A percentile compares a stretch with the other conserved stretches of the same genome.
phyloP scores from a whole-genome alignment of 2,797 vertebrate species.

The Rhyacichthys aspro region DNA sequence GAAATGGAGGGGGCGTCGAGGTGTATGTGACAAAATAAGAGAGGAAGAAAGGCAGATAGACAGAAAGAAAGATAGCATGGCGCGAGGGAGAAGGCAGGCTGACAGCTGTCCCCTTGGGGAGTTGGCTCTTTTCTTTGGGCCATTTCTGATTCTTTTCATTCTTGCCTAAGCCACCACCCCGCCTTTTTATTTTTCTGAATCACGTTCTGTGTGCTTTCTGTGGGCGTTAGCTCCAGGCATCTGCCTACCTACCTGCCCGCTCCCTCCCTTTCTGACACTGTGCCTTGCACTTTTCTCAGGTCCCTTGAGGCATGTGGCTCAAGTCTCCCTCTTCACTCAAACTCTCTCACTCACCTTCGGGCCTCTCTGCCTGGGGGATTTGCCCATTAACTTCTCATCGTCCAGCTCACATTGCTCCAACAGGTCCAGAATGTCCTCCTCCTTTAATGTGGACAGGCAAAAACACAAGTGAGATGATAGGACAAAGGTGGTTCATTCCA shows the following conservation, averaged over 20 bases:
- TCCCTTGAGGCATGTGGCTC: slow-evolving; percentile 56
- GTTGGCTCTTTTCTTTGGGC: slow-evolving; percentile 63
- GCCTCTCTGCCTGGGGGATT: slow-evolving; percentile 75
- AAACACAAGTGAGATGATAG: slow-evolving; percentile 22
- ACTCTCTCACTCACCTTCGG: slow-evolving; percentile 67
- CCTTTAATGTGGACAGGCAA: slow-evolving; percentile 78
- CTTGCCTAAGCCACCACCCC: slow-evolving; percentile 28
- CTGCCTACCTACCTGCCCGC: slow-evolving; percentile 50
- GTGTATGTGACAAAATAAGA: slow-evolving; percentile 60
- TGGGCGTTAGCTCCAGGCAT: slow-evolving; percentile 61
- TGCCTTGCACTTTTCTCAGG: slow-evolving; percentile 38
- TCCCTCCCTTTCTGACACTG: slow-evolving; percentile 45
- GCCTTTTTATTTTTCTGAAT: slow-evolving; percentile 61
- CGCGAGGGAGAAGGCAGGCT: slow-evolving; percentile 58
- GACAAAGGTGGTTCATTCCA: neutral
- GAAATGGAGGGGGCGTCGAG: slow-evolving; percentile 62
- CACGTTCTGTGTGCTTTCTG: slow-evolving; percentile 61
- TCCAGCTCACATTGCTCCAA: slow-evolving; percentile 97
- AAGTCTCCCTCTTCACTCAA: slow-evolving; percentile 7
- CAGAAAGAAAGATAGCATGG: slow-evolving; percentile 61
- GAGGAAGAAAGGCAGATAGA: slow-evolving; percentile 50
- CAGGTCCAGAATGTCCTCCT: slow-evolving; percentile 97
- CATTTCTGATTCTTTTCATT: slow-evolving; percentile 67
- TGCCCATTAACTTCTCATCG: slow-evolving; percentile 92
- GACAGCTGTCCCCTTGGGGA: slow-evolving; percentile 75